Evolutionary conservation across 1,140 invertebrate species (phyloP).

Genomic region (Zaprionus inermis): DNA sequence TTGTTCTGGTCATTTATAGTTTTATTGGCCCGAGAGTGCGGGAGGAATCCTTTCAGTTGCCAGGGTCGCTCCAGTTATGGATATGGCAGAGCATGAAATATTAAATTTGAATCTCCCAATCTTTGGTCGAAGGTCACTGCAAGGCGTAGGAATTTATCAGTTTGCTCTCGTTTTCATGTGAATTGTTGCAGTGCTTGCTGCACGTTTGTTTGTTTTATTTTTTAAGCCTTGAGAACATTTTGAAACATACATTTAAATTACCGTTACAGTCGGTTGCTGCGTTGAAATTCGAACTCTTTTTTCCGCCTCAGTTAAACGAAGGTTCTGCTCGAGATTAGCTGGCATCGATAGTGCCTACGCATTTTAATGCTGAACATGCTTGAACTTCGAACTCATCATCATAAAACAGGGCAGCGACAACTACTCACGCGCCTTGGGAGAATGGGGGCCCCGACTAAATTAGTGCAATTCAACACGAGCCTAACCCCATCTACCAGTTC

Average conservation of each 20-base stretch:
- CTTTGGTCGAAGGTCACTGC: slow-evolving; percentile 61
- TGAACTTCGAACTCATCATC: slow-evolving; percentile 80
- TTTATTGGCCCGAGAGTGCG: slow-evolving; percentile 61
- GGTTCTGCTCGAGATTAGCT: slow-evolving; percentile 36
- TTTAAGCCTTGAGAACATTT: slow-evolving; percentile 50
- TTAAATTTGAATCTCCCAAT: slow-evolving; percentile 65
- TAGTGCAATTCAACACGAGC: slow-evolving; percentile 71
- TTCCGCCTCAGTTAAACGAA: background rate
- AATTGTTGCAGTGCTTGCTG: slow-evolving; percentile 30
- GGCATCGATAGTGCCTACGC: slow-evolving; percentile 8
- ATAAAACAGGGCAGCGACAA: slow-evolving; percentile 73
- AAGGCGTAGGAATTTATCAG: slow-evolving; percentile 64
- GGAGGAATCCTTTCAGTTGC: slow-evolving; percentile 50
- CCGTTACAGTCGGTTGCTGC: slow-evolving; percentile 11
- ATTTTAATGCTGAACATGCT: slow-evolving; percentile 75
- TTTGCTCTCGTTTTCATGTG: slow-evolving; percentile 69
- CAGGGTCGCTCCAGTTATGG: slow-evolving; percentile 70
- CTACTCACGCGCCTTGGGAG: slow-evolving; percentile 39
- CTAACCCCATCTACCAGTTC: slow-evolving; percentile 55
- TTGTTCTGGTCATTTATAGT: slow-evolving; percentile 82
- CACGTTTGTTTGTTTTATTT: slow-evolving; percentile 11
- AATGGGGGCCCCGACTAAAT: slow-evolving; percentile 56
- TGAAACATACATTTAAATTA: slow-evolving; percentile 29
- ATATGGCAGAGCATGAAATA: slow-evolving; percentile 66
- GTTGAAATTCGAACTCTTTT: slow-evolving; percentile 58